phyloP scores from a whole-genome alignment of 53 echinoderm and acorn worm species.

The Stichopus horrens region DNA sequence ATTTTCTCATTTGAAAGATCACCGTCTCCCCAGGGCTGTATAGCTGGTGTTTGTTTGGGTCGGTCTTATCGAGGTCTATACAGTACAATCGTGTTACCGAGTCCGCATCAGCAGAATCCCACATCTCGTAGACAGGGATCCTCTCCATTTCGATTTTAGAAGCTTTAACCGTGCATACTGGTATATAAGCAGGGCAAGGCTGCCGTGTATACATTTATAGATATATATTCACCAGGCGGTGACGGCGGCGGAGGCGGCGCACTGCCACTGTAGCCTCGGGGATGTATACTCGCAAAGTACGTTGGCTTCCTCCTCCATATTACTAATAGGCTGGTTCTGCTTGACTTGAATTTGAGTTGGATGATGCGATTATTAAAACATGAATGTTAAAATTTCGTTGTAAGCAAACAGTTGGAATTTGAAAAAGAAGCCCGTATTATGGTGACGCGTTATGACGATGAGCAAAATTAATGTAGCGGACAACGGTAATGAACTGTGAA shows the following conservation, averaged over 20 bases:
- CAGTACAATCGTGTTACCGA: neutral
- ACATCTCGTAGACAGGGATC: neutral
- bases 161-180: too few relatives aligned
- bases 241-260: neutral
- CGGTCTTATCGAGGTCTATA: neutral
- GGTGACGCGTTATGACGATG: neutral
- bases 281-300: constrained; percentile 8
- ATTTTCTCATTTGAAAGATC: constrained; percentile 40
- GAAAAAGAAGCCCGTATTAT: neutral
- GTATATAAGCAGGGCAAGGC: too few relatives aligned
- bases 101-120: neutral
- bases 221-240: too few relatives aligned
- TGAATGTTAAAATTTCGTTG: constrained; percentile 33
- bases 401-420: constrained; percentile 21
- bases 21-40: constrained; percentile 20
- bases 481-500: neutral
- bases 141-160: neutral
- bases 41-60: constrained; percentile 38
- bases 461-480: neutral
- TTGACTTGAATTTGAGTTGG: constrained; percentile 18
- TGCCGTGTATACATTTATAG: too few relatives aligned
- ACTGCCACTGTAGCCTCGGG: neutral
- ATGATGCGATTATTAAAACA: constrained; percentile 45
- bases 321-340: neutral
- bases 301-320: neutral